Percentiles rank a stretch among this genome's conserved stretches.
Conservation (phyloP, 2,888 invertebrate species). For the Aricia artaxerxes region DNA sequence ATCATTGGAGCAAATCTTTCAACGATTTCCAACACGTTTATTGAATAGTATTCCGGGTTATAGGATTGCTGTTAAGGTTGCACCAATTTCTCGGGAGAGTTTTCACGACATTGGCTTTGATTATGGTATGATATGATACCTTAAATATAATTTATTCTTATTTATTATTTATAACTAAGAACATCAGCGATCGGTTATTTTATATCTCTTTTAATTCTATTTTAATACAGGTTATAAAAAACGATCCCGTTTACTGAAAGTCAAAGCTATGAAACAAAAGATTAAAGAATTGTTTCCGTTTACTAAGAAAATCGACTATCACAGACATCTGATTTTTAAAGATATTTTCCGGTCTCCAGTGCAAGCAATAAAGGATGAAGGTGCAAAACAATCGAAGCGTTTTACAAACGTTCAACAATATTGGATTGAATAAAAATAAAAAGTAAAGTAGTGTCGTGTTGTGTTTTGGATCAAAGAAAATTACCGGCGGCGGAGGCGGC, state of each 20-base stretch:
- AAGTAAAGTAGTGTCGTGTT: conserved; percentile 61
- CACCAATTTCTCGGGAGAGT: conserved; percentile 50
- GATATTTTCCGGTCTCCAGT: conserved; percentile 16
- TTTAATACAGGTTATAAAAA: background rate
- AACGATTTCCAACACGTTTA: conserved; percentile 65
- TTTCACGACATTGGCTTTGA: conserved; percentile 35
- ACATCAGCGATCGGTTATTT: background rate
- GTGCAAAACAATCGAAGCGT: conserved; percentile 28
- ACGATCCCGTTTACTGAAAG: background rate
- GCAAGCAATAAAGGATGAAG: conserved; percentile 28
- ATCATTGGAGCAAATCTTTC: conserved; percentile 70
- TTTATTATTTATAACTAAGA: background rate
- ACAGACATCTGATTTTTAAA: background rate
- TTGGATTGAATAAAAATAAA: conserved; percentile 73
- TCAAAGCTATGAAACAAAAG: background rate
- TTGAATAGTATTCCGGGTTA: conserved; percentile 63
- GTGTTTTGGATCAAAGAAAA: conserved; percentile 76
- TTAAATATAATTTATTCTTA: background rate
- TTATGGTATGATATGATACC: background rate
- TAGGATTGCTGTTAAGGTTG: conserved; percentile 58
- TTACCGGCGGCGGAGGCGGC: conserved; percentile 63
- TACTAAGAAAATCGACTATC: conserved; percentile 5
- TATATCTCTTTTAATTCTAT: background rate
- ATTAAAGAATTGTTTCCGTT: conserved; percentile 6
- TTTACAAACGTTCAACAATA: conserved; percentile 56